Evolutionary conservation across 2,113 vertebrate genomes (phyloP), one percentile per base, ranked within the genome.

Genomic region (Tetrao urogallus): DNA sequence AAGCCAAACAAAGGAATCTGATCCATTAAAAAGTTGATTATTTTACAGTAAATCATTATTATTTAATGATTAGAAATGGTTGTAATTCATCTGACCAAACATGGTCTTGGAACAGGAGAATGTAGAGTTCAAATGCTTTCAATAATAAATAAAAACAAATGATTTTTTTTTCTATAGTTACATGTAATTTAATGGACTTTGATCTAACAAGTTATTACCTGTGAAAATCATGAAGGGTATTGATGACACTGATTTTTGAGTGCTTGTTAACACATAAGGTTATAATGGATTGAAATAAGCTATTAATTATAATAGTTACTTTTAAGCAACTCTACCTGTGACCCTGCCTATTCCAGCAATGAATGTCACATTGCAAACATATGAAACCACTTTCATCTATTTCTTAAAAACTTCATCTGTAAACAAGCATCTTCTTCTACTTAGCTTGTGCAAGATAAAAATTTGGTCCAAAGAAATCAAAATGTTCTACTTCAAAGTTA

Each of bases 401-500:
- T 92, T 89, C 65, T 84, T 48, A 86, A 43, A 47, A 95, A 79
- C 42, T 72, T n/a, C 38, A 34, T 42, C 61, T 72, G 77, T 78
- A 93, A 94, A 94, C 80, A 94, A 86, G 57, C 57, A 36, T 34
- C 50, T 52, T 34, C 50, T 52, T 78, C 66, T 88, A 30, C 43
- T 94, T 84, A 90, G 67, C 77, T 71, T 80, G 77, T 77, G 65
- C 25, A 52, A 95, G 61, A 86, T 43, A 83, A 3, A 77, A 65
- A 83, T 54, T 72, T 74, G 27, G 80, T 88, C 89, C 48, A 50
- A 13, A 50, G 13, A 50, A 50, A 50, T 48, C 48, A 25, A 50
- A 91, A 81, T 82, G 80, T 82, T 92, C 82, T 85, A 88, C 89
- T 61, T 30, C 40, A 67, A 92, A 96, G 47, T 82, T 80, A 69